Conservation (phyloP, 2,113 vertebrate genomes). For the Sialia sialis region DNA sequence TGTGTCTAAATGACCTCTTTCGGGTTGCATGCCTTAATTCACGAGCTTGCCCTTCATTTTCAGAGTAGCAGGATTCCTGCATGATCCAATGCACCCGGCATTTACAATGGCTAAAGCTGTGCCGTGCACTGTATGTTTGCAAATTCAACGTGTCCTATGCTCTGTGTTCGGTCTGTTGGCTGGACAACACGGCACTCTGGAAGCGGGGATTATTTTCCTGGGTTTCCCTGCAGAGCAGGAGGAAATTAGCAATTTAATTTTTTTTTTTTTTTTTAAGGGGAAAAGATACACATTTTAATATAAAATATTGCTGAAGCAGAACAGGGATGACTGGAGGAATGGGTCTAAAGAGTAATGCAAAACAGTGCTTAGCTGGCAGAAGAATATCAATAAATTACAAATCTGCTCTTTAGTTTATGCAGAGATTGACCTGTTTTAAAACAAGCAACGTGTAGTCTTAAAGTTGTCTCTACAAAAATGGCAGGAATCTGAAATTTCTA, state of each 20-base stretch:
- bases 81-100: constrained; percentile 13
- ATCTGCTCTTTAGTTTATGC: not conserved
- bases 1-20: constrained; percentile 3
- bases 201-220: not conserved
- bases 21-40: constrained; percentile 52
- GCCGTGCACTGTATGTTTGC: not conserved
- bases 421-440: constrained; percentile 11
- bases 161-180: not conserved
- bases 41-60: constrained; percentile 39
- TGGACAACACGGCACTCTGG: not conserved
- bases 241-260: not conserved
- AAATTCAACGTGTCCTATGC: not conserved
- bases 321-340: not conserved
- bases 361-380: not conserved
- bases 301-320: not conserved
- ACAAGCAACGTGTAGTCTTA: not conserved
- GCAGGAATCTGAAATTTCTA: constrained; percentile 12
- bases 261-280: not conserved
- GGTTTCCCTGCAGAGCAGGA: not conserved
- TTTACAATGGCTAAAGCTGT: constrained; percentile 11
- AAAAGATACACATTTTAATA: not conserved
- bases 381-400: constrained; percentile 19
- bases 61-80: constrained; percentile 15
- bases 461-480: constrained; percentile 21
- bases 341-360: not conserved